A percentile compares a stretch with the other conserved stretches of the same genome.
Conservation (phyloP, 2,113 vertebrate species). For the Pionites leucogaster region DNA sequence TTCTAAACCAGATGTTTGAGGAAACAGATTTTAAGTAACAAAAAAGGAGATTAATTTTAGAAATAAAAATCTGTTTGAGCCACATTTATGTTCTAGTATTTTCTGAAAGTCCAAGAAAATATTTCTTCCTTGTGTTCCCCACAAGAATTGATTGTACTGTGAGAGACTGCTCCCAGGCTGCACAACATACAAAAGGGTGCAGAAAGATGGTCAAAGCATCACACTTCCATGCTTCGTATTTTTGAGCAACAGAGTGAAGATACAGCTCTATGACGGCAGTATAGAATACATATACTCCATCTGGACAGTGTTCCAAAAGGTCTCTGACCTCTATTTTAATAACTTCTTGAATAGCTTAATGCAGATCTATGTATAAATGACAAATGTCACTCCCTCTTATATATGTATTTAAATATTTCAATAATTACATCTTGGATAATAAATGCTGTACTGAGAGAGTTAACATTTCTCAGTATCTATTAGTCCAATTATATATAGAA, state of each 20-base stretch:
- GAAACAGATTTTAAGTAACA: background rate
- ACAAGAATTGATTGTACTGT: background rate
- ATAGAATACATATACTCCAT: background rate
- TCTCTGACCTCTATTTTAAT: background rate
- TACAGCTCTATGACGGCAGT: background rate
- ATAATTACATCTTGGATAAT: background rate
- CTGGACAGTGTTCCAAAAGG: background rate
- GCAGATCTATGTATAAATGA: background rate
- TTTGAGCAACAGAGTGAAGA: background rate
- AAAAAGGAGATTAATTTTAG: background rate
- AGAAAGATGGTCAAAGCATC: background rate
- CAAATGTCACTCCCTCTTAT: background rate
- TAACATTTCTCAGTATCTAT: slow-evolving; percentile 4
- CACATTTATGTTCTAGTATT: background rate
- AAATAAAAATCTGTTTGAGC: background rate
- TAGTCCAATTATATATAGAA: background rate
- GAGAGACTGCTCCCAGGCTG: background rate
- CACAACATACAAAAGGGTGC: background rate
- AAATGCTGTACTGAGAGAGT: background rate
- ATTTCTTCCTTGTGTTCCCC: background rate
- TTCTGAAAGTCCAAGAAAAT: background rate
- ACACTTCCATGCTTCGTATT: background rate
- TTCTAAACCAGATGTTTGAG: background rate
- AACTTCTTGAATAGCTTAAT: background rate
- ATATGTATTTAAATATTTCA: background rate